phyloP scores from a whole-genome alignment of 2,797 vertebrate genomes.

The Eidolon dupreanum region DNA sequence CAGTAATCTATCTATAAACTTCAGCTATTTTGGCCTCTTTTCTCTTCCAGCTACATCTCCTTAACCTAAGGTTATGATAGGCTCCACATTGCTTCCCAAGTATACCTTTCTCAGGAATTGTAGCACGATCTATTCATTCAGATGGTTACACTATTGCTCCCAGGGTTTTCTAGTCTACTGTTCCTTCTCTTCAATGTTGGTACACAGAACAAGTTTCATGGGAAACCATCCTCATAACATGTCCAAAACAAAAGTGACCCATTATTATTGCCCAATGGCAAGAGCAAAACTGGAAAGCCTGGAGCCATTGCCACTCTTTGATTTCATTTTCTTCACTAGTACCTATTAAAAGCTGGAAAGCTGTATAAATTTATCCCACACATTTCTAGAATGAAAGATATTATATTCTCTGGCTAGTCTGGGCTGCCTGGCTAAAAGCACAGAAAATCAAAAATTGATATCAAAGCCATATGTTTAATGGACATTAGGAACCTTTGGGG shows the following conservation, averaged over 20 bases:
- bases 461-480: conserved; percentile 39
- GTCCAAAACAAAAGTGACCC: background rate
- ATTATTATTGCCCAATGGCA: background rate
- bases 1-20: background rate
- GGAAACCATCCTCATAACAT: background rate
- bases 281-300: background rate
- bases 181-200: background rate
- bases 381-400: conserved; percentile 15
- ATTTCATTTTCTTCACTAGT: background rate
- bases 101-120: background rate
- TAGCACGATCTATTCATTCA: background rate
- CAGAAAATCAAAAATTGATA: background rate
- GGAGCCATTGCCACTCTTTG: background rate
- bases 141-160: background rate
- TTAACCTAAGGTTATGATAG: background rate
- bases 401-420: background rate
- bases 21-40: background rate
- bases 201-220: conserved; percentile 1
- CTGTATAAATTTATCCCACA: background rate
- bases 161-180: background rate
- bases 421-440: background rate
- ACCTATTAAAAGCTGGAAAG: background rate
- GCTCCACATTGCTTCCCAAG: background rate
- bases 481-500: conserved; percentile 25
- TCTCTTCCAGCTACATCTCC: background rate